phyloP scores from a whole-genome alignment of 2,888 invertebrate genomes.

The Sepioteuthis lessoniana region DNA sequence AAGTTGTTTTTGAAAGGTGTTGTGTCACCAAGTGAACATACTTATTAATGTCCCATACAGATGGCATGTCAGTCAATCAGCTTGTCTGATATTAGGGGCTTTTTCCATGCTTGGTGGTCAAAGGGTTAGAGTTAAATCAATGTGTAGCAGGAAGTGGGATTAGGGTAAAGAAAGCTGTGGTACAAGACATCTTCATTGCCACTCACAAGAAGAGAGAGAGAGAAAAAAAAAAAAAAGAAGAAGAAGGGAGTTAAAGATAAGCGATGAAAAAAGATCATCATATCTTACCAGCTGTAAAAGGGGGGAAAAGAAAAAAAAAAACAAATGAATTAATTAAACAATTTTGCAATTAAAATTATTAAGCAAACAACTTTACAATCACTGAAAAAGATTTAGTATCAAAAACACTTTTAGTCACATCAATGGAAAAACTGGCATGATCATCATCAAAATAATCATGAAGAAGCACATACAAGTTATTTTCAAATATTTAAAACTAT shows the following conservation, averaged over 20 bases:
- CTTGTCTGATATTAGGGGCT: background rate
- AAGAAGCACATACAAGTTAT: background rate
- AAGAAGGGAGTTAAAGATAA: background rate
- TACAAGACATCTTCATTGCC: background rate
- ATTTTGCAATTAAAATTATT: background rate
- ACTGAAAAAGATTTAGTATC: background rate
- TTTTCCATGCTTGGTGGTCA: background rate
- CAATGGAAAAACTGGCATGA: background rate
- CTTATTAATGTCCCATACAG: constrained; percentile 7
- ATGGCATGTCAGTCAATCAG: background rate
- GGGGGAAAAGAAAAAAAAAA: background rate
- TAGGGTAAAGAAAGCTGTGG: background rate
- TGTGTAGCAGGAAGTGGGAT: constrained; percentile 15
- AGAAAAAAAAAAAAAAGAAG: background rate
- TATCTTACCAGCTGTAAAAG: constrained; percentile 1
- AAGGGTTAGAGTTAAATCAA: background rate
- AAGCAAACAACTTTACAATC: background rate
- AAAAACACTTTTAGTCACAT: background rate
- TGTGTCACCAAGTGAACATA: background rate
- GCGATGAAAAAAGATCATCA: background rate
- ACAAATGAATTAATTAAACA: background rate
- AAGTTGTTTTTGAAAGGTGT: no score
- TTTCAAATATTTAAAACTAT: background rate
- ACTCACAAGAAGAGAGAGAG: background rate
- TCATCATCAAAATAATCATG: background rate